phyloP scores from a whole-genome alignment of 2,797 vertebrate species.

The Pseudotriccus pelzelni region DNA sequence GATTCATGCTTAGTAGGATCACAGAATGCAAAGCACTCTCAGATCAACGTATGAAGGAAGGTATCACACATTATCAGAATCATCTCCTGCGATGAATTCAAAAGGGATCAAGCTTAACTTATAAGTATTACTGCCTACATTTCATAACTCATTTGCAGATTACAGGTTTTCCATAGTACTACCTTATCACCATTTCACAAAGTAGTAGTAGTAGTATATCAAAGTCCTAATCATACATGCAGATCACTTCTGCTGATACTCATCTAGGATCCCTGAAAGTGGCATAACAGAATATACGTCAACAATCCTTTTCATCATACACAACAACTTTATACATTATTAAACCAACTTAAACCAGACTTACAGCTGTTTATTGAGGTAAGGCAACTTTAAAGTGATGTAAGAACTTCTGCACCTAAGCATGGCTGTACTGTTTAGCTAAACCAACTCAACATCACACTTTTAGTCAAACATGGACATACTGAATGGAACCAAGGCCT shows the following conservation, averaged over 20 bases:
- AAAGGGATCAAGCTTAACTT: not conserved
- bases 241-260: constrained; percentile 20
- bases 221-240: constrained; percentile 22
- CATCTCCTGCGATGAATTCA: not conserved
- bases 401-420: not conserved
- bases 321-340: not conserved
- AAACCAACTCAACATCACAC: not conserved
- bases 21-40: not conserved
- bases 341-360: not conserved
- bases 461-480: not conserved
- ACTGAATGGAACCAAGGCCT: not conserved
- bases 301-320: not conserved
- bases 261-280: constrained; percentile 2
- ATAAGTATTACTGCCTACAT: not conserved
- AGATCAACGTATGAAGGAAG: not conserved
- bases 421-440: not conserved
- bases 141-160: constrained; percentile 13
- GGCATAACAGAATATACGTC: not conserved
- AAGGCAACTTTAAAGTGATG: not conserved
- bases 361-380: not conserved
- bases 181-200: not conserved
- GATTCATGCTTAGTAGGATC: not conserved
- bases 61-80: not conserved
- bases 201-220: not conserved
- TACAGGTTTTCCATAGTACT: not conserved